Base-by-base conservation (phyloP, 2,113 vertebrate genomes). In the Indri indri region DNA sequence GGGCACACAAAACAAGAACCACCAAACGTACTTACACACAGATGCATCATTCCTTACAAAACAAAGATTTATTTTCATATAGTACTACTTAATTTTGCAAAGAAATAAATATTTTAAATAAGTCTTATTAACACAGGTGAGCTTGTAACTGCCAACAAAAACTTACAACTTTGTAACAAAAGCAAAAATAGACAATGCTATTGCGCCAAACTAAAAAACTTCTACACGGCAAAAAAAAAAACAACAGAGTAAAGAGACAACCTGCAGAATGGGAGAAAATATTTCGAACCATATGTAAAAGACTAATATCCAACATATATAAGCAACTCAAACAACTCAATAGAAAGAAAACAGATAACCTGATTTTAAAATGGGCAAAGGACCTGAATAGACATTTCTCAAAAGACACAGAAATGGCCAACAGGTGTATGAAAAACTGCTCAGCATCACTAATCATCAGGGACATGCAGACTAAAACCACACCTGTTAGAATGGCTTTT, bases 91-190 rank as follows among this genome's bases (percentile, higher is more conserved):
- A 80, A 83, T 32, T 87, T 81, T 37, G 11, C 30, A 95, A 85
- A 86, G 40, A 73, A 89, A 17, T 57, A 73, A 89, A 17, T 57
- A n/a, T 87, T 73, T 90, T 88, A 92, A 54, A 18, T 42, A 85
- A 88, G 82, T 76, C n/a, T 87, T 90, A 77, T 8, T 22, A 91
- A 90, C 25, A 81, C 70, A 90, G 47, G 40, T 97, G n/a, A 92
- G 68, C n/a, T 90, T 91, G 32, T 14, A 92, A 65, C 54, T 71
- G 91, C 65, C n/a, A 70, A 85, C 17, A 57, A 80, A 93, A 80
- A 65, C 80, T 9, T 79, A 1, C 14, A 89, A 42, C 37, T 63
- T 42, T 70, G 20, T 8, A 30, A n/a, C 70, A n/a, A 77, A 63
- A 77, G 12, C 20, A 76, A 96, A 89, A 54, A 34, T n/a, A 73